Evolutionary conservation across 64 coral and sea anemone genomes (phyloP), one percentile per base, ranked within the genome.

Genomic region (Actinia equina): DNA sequence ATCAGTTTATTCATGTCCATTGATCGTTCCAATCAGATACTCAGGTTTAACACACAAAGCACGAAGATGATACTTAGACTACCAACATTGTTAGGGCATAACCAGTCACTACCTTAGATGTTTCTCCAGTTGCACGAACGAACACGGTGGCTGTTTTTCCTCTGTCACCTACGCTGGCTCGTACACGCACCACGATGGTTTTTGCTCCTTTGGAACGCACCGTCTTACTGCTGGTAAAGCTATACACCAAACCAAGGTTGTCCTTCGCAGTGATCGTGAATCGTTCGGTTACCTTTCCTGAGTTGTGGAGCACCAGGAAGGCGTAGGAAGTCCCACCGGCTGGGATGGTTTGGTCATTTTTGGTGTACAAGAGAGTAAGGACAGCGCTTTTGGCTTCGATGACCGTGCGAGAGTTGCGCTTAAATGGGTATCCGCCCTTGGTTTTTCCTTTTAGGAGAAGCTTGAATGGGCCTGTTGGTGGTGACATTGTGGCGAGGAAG

Each of bases 271-370:
- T 88, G 71, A 88, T 44, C 30, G 55, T 77, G 80, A 79, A 88
- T 11, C 3, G 9, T 23, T 88, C 86, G 23, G 74, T 79, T 52
- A 23, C 7, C 46, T 49, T 49, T 0, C 86, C 86, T 13, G 52
- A 79, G 74, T 88, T 88, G 86, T 88, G 59, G n/a, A 80, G 52
- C 49, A 79, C 25, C 52, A 88, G 80, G 27, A 79, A 59, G 26
- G 80, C 86, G 27, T 79, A 79, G 1, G 52, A 52, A 3, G 27
- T 58, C 3, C 86, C 71, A 43, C 86, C 86, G 0, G 71, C 74
- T 3, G 86, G 74, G 12, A 88, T 44, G 3, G 69, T 88, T 30
- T 51, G 80, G 25, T 88, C 86, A 77, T 88, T 77, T 22, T 77
- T 77, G 23, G 74, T 77, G 74, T 88, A 88, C 2, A 79, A 56